Base-by-base conservation (phyloP, 2,797 vertebrate species). In the Poliocrania exsul region DNA sequence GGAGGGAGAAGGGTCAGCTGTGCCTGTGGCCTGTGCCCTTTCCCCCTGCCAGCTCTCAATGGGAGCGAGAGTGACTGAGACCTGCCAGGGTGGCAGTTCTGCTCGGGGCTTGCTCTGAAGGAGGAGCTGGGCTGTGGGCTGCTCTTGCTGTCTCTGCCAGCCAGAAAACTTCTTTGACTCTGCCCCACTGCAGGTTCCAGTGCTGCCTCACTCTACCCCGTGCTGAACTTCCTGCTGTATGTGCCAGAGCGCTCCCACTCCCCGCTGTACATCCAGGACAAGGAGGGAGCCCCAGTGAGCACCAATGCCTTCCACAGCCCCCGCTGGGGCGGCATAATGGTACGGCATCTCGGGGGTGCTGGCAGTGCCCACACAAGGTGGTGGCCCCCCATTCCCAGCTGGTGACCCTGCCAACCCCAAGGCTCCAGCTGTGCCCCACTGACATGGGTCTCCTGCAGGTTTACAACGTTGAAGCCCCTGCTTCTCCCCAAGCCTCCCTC, bases 281-380 rank as follows among this genome's bases (percentile, higher is more conserved):
- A 97, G 96, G 98, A 98, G 6, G 99, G 99, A 38, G 96, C 96
- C 58, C 95, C 98, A 31, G 98, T 99, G 82, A 91, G 97, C 25
- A 98, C 98, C 67, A 99, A 99, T 1, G 99, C 99, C 2, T 99
- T 99, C 97, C 99, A 99, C 96, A 99, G 99, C 82, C 99, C 99
- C 16, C 99, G 99, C 58, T 99, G 99, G 99, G 99, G 99, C 0
- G 99, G 99, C 53, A 99, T 99, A 93, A 99, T 99, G 99, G 99
- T 99, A 97, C 37, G 75, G 89, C 65, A 11, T 9, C 1, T 0
- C 1, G 4, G 28, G 15, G 24, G 7, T 49, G 57, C 37, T 42
- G 28, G 50, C 20, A n/a, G 50, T 2, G 18, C 65, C 62, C 8
- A 2, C 37, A 38, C 6, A 9, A 38, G 21, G 29, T 2, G 3